Evolutionary conservation across 92 coral and sea anemone species (phyloP), one percentile per base, ranked within the genome.

Genomic region (Paragorgia papillata): DNA sequence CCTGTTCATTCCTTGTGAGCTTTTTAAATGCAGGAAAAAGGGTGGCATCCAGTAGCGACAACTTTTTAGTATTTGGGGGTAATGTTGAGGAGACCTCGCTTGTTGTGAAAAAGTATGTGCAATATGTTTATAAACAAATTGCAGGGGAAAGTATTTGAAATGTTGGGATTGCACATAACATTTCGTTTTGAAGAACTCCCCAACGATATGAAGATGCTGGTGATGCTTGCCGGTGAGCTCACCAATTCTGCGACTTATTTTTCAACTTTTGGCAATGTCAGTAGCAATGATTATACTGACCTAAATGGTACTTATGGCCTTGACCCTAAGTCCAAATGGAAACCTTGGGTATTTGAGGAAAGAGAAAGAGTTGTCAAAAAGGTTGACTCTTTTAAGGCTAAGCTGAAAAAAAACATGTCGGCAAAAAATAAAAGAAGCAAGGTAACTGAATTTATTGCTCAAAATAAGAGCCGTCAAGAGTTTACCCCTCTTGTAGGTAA

Each of bases 11-110:
- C 58, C 73, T 86, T 22, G 79, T 81, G 21, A 83, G 88, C 53
- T 89, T 89, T 34, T 59, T 89, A 0, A 86, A 89, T 79, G 53
- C 77, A 29, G 95, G 95, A 7, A 89, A 87, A 43, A 66, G 96
- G 25, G 90, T 83, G 17, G 95, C 90, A 15, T 89, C 90, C 7
- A 81, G 85, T 28, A 21, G 70, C 66, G 89, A 90, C 57, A 86
- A 83, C 21, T 56, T 89, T 86, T 80, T 84, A 21, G 75, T 69
- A 24, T 89, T 86, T 81, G 90, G 90, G 64, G 95, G 84, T 24
- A 89, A 83, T 77, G 85, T 62, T 78, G 88, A 79, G 22, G 96
- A 90, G 74, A 46, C 88, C 20, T 90, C 85, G 1, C 17, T 49
- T 7, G 41, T 81, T 43, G 89, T 81, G 4, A 73, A 80, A 53